Evolutionary conservation across 2,113 vertebrate genomes (phyloP).

Genomic region (Ciconia maguari): DNA sequence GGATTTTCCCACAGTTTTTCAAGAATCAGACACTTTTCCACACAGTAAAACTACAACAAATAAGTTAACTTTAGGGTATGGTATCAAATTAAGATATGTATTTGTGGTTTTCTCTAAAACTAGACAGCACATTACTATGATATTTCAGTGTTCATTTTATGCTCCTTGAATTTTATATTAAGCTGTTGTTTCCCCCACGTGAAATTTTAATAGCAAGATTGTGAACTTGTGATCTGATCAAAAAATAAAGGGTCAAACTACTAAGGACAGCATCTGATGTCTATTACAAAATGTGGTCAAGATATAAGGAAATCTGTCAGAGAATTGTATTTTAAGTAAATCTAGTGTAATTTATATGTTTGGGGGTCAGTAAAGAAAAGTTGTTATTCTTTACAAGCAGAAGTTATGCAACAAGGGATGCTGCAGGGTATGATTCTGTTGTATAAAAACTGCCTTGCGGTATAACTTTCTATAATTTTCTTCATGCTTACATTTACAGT

Average conservation of each 20-base stretch:
- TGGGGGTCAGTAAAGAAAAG: background rate
- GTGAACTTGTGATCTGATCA: background rate
- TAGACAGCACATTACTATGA: background rate
- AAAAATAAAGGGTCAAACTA: background rate
- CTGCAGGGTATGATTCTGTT: background rate
- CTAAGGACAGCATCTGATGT: background rate
- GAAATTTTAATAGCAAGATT: background rate
- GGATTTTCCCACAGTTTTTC: background rate
- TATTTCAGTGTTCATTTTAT: background rate
- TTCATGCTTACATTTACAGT: background rate
- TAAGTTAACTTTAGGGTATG: background rate
- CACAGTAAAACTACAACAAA: background rate
- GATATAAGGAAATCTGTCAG: background rate
- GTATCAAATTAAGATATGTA: background rate
- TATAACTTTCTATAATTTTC: background rate
- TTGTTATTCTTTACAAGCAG: background rate
- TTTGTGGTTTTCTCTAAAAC: background rate
- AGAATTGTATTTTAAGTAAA: background rate
- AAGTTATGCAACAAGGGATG: background rate
- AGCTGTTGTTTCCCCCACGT: background rate
- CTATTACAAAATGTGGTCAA: background rate
- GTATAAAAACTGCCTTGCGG: background rate
- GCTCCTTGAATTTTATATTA: background rate
- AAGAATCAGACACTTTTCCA: background rate
- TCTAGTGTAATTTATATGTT: background rate